Conservation (phyloP, 2,888 invertebrate genomes). For the Hyppa rectilinea region DNA sequence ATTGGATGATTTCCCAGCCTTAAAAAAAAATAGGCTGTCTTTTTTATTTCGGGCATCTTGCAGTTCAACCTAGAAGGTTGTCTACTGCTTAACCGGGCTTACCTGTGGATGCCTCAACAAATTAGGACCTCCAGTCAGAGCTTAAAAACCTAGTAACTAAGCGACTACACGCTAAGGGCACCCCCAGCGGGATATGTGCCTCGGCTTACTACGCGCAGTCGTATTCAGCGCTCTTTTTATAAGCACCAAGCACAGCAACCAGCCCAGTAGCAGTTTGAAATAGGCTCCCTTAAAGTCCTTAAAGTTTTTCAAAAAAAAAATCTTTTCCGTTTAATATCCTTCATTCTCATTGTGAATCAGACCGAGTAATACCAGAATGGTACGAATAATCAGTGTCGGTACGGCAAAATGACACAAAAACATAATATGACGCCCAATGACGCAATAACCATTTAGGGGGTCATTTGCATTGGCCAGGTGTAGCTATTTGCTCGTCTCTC, state of each 20-base stretch:
- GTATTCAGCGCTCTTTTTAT: no score
- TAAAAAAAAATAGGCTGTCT: no score
- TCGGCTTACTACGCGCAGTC: no score
- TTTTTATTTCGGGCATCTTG: no score
- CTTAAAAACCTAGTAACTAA: no score
- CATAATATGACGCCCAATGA: conserved; percentile 50
- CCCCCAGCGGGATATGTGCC: no score
- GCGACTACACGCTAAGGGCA: no score
- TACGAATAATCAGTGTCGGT: conserved; percentile 36
- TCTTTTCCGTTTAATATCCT: background rate
- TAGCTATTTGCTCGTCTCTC: conserved; percentile 34
- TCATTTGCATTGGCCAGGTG: conserved; percentile 58
- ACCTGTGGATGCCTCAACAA: no score
- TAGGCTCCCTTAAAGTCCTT: background rate
- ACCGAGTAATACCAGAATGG: conserved; percentile 14
- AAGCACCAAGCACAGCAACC: background rate
- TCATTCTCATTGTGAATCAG: conserved; percentile 28
- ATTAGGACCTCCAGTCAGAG: no score
- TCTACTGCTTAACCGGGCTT: no score
- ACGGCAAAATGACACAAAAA: conserved; percentile 38
- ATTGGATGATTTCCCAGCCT: no score
- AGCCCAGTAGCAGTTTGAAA: background rate
- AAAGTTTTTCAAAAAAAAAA: conserved; percentile 3
- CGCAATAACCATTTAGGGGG: conserved; percentile 50
- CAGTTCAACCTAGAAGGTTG: no score